A percentile compares a stretch with the other conserved stretches of the same genome.
Evolutionary conservation across 1,140 invertebrate genomes (phyloP).

Genomic region (Gryllus bimaculatus): DNA sequence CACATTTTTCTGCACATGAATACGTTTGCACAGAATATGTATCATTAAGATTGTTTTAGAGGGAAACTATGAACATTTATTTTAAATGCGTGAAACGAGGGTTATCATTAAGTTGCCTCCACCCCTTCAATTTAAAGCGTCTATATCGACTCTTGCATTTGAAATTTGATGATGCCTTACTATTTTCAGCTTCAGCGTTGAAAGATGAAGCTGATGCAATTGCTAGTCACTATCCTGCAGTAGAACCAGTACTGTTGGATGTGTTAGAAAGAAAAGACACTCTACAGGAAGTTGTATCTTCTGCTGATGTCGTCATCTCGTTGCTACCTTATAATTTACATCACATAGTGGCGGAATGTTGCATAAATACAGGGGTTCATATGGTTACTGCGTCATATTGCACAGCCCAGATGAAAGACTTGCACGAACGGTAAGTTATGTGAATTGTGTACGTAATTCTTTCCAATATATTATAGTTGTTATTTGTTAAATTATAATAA

Average conservation of each 20-base stretch:
- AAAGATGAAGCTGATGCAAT: slow-evolving; percentile 81
- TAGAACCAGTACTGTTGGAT: slow-evolving; percentile 73
- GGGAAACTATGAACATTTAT: too few species aligned
- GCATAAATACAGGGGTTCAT: slow-evolving; percentile 75
- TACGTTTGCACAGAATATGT: too few species aligned
- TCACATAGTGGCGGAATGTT: slow-evolving; percentile 71
- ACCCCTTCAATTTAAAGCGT: too few species aligned
- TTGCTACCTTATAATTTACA: slow-evolving; percentile 89
- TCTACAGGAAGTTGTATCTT: slow-evolving; percentile 58
- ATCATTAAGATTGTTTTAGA: too few species aligned
- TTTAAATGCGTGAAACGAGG: too few species aligned
- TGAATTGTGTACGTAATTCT: not conserved
- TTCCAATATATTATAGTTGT: not conserved
- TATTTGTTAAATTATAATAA: not conserved
- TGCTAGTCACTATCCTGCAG: slow-evolving; percentile 63
- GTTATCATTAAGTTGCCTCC: too few species aligned
- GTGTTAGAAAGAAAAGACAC: slow-evolving; percentile 60
- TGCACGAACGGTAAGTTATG: slow-evolving; percentile 62
- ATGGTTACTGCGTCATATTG: slow-evolving; percentile 97
- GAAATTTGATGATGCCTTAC: not conserved
- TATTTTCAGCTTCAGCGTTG: slow-evolving; percentile 57
- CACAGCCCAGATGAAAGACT: slow-evolving; percentile 65
- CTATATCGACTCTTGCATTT: too few species aligned
- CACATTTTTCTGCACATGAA: too few species aligned
- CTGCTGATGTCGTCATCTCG: slow-evolving; percentile 78